A percentile compares a stretch with the other conserved stretches of the same genome.
Conservation (phyloP, 53 echinoderm and acorn worm species). For the Mesocentrotus franciscanus region DNA sequence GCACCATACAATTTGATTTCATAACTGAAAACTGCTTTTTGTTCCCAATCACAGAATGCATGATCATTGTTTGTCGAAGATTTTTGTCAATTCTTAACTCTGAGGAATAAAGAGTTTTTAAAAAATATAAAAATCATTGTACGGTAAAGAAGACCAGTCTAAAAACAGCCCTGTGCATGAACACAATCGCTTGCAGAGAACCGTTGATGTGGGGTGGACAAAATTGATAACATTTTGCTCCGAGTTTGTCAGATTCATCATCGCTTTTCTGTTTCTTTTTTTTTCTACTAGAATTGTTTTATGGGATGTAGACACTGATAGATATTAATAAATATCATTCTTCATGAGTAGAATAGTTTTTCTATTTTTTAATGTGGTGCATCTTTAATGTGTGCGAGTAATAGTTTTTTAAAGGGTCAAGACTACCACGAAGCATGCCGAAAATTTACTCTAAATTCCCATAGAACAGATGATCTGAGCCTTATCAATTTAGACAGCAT, state of each 20-base stretch:
- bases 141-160: neutral
- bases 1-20: neutral
- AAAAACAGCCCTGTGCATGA: neutral
- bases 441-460: no score
- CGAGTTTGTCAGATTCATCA: neutral
- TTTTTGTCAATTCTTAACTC: neutral
- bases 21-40: neutral
- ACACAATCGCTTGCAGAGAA: neutral
- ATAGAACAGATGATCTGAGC: neutral
- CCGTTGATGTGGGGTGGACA: neutral
- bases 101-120: neutral
- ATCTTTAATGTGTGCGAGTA: neutral
- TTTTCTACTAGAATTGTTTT: constrained; percentile 20
- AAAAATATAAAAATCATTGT: neutral
- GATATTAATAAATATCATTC: constrained; percentile 46
- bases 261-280: constrained; percentile 10
- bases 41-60: neutral
- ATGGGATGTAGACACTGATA: constrained; percentile 19
- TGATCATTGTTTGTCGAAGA: neutral
- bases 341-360: neutral
- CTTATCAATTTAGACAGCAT: no score
- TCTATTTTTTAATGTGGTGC: neutral
- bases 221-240: neutral
- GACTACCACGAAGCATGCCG: neutral
- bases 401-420: neutral